These are phyloP conservation scores for Conops quadrifasciatus DNA, from an alignment of 2,888 invertebrate species.

Conservation along the genomic window DNA sequence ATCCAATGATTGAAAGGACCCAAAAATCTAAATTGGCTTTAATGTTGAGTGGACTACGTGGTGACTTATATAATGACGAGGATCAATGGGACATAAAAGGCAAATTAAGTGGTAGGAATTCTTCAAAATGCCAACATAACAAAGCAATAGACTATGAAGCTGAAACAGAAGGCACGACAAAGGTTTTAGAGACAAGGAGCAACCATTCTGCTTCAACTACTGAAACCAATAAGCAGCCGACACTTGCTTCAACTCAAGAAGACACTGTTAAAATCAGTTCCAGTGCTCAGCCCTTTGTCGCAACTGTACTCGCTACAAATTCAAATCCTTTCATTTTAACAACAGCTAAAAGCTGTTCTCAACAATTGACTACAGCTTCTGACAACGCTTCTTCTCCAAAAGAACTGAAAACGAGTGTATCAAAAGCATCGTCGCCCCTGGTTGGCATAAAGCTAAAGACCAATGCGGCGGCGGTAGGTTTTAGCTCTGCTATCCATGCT, in stretches of 20 bases:
- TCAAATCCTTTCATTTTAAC: slow-evolving; percentile 16
- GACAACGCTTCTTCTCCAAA: slow-evolving; percentile 10
- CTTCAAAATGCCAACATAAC: too few relatives aligned
- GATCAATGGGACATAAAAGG: slow-evolving; percentile 39
- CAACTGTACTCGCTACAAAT: not conserved
- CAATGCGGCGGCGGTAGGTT: slow-evolving; percentile 2
- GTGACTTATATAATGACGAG: slow-evolving; percentile 56
- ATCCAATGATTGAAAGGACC: slow-evolving; percentile 55
- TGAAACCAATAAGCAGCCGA: not conserved
- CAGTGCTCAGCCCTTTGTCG: too few relatives aligned
- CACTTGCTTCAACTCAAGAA: too few relatives aligned
- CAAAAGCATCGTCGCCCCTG: slow-evolving; percentile 39
- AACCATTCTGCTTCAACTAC: not conserved
- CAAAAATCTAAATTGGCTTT: slow-evolving; percentile 61
- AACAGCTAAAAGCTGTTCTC: not conserved
- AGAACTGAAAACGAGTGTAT: not conserved
- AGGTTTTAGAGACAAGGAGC: too few relatives aligned
- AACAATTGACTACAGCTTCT: too few relatives aligned
- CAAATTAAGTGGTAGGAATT: not conserved
- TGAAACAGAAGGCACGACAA: not conserved
- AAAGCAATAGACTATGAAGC: too few relatives aligned
- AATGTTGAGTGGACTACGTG: slow-evolving; percentile 61
- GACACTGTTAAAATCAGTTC: too few relatives aligned
- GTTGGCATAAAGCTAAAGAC: slow-evolving; percentile 44
- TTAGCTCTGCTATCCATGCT: slow-evolving; percentile 3